Evolutionary conservation across 2,888 invertebrate species (phyloP).

Genomic region (Habroteleia sp.): DNA sequence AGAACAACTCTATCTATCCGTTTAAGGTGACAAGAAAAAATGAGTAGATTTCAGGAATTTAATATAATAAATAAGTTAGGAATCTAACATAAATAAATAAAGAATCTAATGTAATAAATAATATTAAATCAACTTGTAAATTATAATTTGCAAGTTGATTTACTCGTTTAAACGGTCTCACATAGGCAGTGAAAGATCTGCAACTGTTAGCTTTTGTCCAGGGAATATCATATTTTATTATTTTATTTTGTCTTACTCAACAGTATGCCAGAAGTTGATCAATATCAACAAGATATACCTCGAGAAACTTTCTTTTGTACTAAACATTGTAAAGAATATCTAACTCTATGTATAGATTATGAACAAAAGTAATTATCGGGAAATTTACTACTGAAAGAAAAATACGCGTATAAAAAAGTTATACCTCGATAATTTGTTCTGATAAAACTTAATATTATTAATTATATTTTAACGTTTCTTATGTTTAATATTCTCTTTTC

Average conservation of each 20-base stretch:
- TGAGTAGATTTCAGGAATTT: too few relatives aligned
- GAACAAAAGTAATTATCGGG: constrained; percentile 33
- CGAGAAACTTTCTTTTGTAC: constrained; percentile 5
- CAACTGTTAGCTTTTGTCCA: too few relatives aligned
- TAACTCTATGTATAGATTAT: constrained; percentile 34
- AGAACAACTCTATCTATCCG: constrained; percentile 65
- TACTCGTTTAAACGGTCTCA: too few relatives aligned
- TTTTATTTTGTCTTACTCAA: constrained; percentile 3
- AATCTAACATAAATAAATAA: too few relatives aligned
- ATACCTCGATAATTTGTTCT: constrained; percentile 13
- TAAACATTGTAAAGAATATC: constrained; percentile 42
- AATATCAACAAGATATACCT: constrained; percentile 11
- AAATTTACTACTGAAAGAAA: constrained; percentile 51
- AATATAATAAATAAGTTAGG: too few relatives aligned
- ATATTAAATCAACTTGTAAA: too few relatives aligned
- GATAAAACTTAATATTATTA: constrained; percentile 67
- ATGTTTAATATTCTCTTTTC: too few relatives aligned
- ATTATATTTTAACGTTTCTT: constrained; percentile 70
- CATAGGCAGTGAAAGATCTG: too few relatives aligned
- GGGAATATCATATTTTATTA: background rate
- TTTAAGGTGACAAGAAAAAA: constrained; percentile 50
- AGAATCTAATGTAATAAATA: too few relatives aligned
- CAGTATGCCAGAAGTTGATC: constrained; percentile 28
- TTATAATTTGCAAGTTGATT: too few relatives aligned
- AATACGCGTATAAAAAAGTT: constrained; percentile 29